A percentile compares a stretch with the other conserved stretches of the same genome.
These are phyloP conservation scores for Oligia latruncula DNA, from an alignment of 2,888 invertebrate species.

Conservation along the genomic window DNA sequence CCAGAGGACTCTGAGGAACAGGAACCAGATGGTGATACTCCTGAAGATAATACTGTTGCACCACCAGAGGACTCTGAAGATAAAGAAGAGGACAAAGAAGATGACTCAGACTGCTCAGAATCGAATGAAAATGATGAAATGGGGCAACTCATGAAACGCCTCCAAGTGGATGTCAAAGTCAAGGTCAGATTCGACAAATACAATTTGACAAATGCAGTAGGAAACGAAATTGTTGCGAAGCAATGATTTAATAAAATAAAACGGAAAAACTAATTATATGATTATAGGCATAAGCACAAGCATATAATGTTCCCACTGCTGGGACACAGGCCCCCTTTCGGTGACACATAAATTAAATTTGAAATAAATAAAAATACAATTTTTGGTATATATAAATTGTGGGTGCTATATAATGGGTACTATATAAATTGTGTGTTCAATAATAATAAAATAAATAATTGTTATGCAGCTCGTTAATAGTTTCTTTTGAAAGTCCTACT, in stretches of 20 bases:
- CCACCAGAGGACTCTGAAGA: constrained; percentile 53
- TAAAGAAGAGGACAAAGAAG: constrained; percentile 31
- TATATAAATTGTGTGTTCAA: not conserved
- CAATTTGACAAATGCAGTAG: constrained; percentile 63
- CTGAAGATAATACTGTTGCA: no score
- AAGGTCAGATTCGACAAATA: constrained; percentile 80
- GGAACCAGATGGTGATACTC: no score
- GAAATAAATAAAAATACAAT: no score
- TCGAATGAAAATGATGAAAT: constrained; percentile 75
- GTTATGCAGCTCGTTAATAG: no score
- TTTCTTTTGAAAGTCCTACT: no score
- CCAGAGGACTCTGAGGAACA: not conserved
- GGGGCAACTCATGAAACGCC: constrained; percentile 78
- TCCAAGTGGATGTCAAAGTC: constrained; percentile 84
- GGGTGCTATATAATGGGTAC: no score
- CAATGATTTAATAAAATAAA: not conserved
- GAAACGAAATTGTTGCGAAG: constrained; percentile 15
- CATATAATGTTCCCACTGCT: no score
- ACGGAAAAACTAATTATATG: no score
- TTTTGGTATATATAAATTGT: no score
- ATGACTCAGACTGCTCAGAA: constrained; percentile 64
- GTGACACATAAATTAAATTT: no score
- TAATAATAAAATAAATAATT: not conserved
- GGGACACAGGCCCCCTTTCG: no score
- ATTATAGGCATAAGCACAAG: no score